Base-by-base conservation (phyloP, 2,113 vertebrate species). In the Petrocephalus zakoni region DNA sequence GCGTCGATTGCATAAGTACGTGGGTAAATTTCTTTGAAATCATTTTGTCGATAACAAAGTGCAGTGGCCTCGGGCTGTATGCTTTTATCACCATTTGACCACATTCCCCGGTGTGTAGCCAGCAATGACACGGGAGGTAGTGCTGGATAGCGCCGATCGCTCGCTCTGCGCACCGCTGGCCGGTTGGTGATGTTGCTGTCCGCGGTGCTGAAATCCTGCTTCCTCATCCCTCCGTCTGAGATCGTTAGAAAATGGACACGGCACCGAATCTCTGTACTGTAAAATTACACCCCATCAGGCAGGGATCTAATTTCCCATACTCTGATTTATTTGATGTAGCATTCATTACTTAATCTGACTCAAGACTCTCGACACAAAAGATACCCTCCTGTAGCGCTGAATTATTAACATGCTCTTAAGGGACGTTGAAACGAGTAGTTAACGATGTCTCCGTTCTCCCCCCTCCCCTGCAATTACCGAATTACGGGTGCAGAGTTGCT, bases 161-260 rank as follows among this genome's bases (percentile, higher is more conserved):
- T 75, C 29, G 29, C 72, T 17, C 15, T 42, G 34, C 29, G 34
- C 34, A 3, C 6, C 34, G 6, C 68, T 42, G 34, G 15, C 29
- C 72, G 29, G 29, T 78, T 78, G 29, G 17, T 78, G 37, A 37
- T 78, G 34, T 78, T 34, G 87, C 87, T 88, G 72, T 53, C 87
- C 87, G 64, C 37, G 72, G 87, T 88, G 87, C 87, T 88, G 87
- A 88, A 81, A 87, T 87, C 58, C n/a, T 25, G 46, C 61, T 68
- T 58, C 25, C 58, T 87, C 56, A 9, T 52, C 61, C 25, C 21
- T 87, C n/a, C 7, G n/a, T 75, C 37, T 58, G 52, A 34, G 53
- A 42, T 29, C n/a, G 15, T 52, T 29, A 34, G 58, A 64, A 72
- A 87, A 87, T 25, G 61, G 47, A 34, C 52, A 42, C 47, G 46